A percentile compares a stretch with the other conserved stretches of the same genome.
Conservation (phyloP, 2,113 vertebrate species). For the Mustela nigripes region DNA sequence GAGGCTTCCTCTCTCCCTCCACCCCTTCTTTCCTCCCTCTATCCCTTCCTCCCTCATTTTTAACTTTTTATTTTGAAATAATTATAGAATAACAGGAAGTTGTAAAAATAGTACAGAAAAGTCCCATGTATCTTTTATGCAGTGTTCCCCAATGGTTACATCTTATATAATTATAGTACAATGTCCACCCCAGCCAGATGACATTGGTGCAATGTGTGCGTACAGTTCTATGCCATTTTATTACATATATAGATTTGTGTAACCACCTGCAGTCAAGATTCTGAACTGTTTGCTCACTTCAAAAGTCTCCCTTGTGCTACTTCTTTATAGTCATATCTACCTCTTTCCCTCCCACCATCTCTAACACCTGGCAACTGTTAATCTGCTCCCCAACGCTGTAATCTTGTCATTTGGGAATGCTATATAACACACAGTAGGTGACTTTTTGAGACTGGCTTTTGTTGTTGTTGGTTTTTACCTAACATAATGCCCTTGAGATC, state of each 20-base stretch:
- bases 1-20: background rate
- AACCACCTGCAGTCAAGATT: constrained; percentile 26
- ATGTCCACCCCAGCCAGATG: background rate
- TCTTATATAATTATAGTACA: constrained; percentile 2
- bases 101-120: constrained; percentile 33
- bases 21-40: background rate
- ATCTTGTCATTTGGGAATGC: constrained; percentile 29
- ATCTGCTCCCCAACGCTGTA: background rate
- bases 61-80: constrained; percentile 42
- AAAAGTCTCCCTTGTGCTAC: background rate
- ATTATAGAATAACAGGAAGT: constrained; percentile 44
- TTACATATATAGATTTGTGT: background rate
- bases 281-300: constrained; percentile 35
- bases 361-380: background rate
- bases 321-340: background rate
- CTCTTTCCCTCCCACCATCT: background rate
- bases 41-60: background rate
- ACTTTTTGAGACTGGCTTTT: constrained; percentile 36
- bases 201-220: background rate
- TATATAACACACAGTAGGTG: background rate
- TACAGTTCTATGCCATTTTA: background rate
- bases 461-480: background rate
- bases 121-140: background rate
- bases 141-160: background rate
- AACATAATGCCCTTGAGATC: constrained; percentile 10